Conservation (phyloP, 1,140 invertebrate genomes). For the Micrasema minimum region DNA sequence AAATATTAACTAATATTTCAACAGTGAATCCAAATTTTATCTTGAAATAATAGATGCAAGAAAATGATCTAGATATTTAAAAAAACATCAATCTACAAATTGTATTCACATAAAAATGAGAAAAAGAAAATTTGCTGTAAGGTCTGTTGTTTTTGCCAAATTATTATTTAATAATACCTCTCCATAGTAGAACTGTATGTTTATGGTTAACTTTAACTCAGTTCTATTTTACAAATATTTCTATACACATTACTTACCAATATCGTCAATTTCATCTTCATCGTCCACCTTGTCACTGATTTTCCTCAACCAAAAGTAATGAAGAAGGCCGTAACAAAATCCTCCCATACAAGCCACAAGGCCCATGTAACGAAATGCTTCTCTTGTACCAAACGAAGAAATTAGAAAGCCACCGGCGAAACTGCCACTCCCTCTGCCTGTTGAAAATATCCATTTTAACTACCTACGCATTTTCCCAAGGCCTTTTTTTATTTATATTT, state of each 20-base stretch:
- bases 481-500: neutral
- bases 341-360: conserved; percentile 75
- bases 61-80: too few relatives aligned
- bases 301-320: conserved; percentile 77
- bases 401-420: conserved; percentile 84
- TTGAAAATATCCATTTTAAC: neutral
- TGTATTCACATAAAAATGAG: too few relatives aligned
- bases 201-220: too few relatives aligned
- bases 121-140: too few relatives aligned
- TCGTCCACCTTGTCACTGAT: conserved; percentile 64
- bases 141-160: too few relatives aligned
- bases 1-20: too few relatives aligned
- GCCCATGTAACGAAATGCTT: conserved; percentile 82
- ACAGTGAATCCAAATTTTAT: too few relatives aligned
- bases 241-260: conserved; percentile 43
- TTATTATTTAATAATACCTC: too few relatives aligned
- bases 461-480: neutral
- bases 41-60: too few relatives aligned
- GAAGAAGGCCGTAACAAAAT: conserved; percentile 75
- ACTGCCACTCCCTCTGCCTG: conserved; percentile 80
- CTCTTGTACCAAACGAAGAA: conserved; percentile 74
- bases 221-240: too few relatives aligned
- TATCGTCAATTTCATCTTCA: conserved; percentile 59
- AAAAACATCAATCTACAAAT: too few relatives aligned
- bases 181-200: too few relatives aligned